Evolutionary conservation across 2,888 invertebrate genomes (phyloP).

Genomic region (Tineola bisselliella): DNA sequence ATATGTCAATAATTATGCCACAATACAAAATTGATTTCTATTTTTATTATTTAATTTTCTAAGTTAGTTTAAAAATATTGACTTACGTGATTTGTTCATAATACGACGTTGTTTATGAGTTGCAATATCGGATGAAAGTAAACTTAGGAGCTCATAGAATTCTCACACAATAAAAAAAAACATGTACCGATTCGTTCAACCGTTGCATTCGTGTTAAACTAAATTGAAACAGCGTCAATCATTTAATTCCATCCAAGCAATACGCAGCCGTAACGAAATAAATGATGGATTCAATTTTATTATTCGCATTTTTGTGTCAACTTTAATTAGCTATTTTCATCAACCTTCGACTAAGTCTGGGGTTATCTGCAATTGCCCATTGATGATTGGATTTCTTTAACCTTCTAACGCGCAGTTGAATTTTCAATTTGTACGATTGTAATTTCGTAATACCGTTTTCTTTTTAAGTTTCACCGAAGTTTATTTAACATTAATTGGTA

Average conservation of each 20-base stretch:
- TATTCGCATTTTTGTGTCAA: slow-evolving; percentile 63
- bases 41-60: slow-evolving; percentile 19
- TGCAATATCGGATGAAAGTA: slow-evolving; percentile 18
- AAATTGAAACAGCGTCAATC: slow-evolving; percentile 67
- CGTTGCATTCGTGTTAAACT: slow-evolving; percentile 58
- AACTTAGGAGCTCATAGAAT: slow-evolving; percentile 45
- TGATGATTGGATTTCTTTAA: slow-evolving; percentile 52
- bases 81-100: slow-evolving; percentile 63
- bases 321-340: slow-evolving; percentile 66
- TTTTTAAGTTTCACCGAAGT: slow-evolving; percentile 23
- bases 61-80: background rate
- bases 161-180: slow-evolving; percentile 62
- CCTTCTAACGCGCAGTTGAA: slow-evolving; percentile 32
- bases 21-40: background rate
- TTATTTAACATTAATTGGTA: slow-evolving; percentile 26
- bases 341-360: slow-evolving; percentile 45
- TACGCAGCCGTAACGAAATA: slow-evolving; percentile 61
- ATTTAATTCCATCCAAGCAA: slow-evolving; percentile 61
- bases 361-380: slow-evolving; percentile 48
- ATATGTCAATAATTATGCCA: background rate
- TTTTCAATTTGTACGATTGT: slow-evolving; percentile 39
- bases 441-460: slow-evolving; percentile 29
- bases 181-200: slow-evolving; percentile 63
- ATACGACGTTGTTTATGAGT: slow-evolving; percentile 41
- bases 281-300: slow-evolving; percentile 63